Base-by-base conservation (phyloP, 2,888 invertebrate genomes). In the Orchestes rusci region DNA sequence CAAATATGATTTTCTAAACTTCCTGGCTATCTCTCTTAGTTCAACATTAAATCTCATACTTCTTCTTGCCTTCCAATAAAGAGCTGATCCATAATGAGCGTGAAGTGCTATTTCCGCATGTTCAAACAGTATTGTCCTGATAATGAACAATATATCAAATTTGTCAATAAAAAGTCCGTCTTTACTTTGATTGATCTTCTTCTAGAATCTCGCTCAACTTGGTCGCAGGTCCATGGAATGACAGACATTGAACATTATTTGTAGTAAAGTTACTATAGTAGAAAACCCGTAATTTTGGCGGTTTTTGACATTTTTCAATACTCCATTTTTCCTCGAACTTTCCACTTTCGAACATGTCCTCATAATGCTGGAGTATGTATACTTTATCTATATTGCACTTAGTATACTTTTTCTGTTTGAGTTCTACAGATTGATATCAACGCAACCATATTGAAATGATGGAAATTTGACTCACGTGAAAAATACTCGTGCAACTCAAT, bases 91-190 rank as follows among this genome's bases (percentile, higher is more conserved):
- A 69, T 88, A 96, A n/a, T 71, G 70, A 58, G 92, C 84, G 63
- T 95, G 94, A 16, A 95, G 65, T 2, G 88, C 80, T 44, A 90
- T 84, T 71, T 95, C 95, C 10, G 86, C 90, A 63, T 85, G 84
- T 50, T 82, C 75, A 57, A 88, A 74, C 73, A 85, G 75, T 3
- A 87, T 67, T 20, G 73, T 73, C 54, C 73, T 77, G 51, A 59
- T 13, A 40, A 28, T 7, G 5, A 15, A 15, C 5, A n/a, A n/a
- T n/a, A n/a, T n/a, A n/a, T n/a, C n/a, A n/a, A n/a, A n/a, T n/a
- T n/a, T n/a, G n/a, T n/a, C n/a, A n/a, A 35, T 8, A 38, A 43
- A 20, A 7, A 7, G 23, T 23, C 5, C 10, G 5, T 10, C 10
- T 23, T 28, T 12, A 34, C 75, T 63, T 72, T 34, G 70, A 67